Conservation (phyloP, 2,113 vertebrate species). For the Recurvirostra avosetta region DNA sequence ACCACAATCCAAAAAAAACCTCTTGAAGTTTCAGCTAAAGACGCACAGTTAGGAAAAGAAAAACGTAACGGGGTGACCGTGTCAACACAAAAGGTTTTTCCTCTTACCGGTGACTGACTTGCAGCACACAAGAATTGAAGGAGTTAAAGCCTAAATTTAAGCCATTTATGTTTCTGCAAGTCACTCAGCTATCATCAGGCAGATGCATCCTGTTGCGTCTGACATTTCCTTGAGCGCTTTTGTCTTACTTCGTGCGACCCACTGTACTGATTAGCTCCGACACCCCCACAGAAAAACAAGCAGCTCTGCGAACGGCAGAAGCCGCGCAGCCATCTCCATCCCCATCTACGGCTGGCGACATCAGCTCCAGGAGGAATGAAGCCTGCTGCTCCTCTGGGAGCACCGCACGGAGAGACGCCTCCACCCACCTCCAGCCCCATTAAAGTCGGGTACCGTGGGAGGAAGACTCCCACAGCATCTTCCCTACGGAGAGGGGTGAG, state of each 20-base stretch:
- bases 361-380: not conserved
- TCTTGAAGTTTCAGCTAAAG: not conserved
- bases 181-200: conserved; percentile 5
- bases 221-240: conserved; percentile 22
- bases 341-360: not conserved
- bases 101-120: not conserved
- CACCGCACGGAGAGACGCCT: not conserved
- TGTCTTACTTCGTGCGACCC: not conserved
- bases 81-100: not conserved
- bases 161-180: not conserved
- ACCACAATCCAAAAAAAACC: not conserved
- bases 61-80: not conserved
- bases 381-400: not conserved
- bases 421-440: not conserved
- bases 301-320: not conserved
- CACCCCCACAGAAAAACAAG: not conserved
- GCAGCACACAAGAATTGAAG: not conserved
- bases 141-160: conserved; percentile 26
- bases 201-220: conserved; percentile 5
- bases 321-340: not conserved
- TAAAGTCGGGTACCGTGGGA: not conserved
- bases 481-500: not conserved
- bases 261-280: not conserved
- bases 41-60: not conserved
- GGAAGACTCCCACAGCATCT: not conserved